Conservation (phyloP, 2,113 vertebrate species). For the Callithrix jacchus region DNA sequence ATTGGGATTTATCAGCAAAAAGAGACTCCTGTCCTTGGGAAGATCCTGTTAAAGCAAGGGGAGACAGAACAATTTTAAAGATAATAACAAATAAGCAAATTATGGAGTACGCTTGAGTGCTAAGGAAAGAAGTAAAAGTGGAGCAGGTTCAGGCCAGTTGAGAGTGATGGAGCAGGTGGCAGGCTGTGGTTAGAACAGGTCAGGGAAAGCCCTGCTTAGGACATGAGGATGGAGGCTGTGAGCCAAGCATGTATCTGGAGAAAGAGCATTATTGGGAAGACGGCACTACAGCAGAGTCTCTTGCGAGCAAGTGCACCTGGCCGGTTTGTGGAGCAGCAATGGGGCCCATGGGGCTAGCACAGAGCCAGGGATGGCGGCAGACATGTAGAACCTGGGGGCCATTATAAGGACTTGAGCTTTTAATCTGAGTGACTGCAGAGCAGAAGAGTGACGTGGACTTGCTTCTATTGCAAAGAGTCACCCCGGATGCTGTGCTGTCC, state of each 20-base stretch:
- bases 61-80: background rate
- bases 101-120: accelerated
- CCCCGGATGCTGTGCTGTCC: background rate
- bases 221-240: background rate
- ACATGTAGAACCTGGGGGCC: background rate
- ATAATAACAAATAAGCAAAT: background rate
- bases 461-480: background rate
- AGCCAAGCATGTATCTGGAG: background rate
- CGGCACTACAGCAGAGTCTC: background rate
- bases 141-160: background rate
- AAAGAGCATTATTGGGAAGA: background rate
- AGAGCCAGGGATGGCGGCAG: no score
- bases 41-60: background rate
- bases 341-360: background rate
- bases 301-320: accelerated
- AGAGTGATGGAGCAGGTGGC: background rate
- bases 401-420: background rate
- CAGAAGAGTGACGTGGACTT: background rate
- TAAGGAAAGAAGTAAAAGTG: background rate
- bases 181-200: background rate
- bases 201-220: background rate
- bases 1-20: background rate
- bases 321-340: background rate
- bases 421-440: background rate
- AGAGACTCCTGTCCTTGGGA: background rate